A percentile compares a stretch with the other conserved stretches of the same genome.
These are phyloP conservation scores for Apostichopus leukothele DNA, from an alignment of 53 echinoderm and acorn worm species.

Conservation along the genomic window DNA sequence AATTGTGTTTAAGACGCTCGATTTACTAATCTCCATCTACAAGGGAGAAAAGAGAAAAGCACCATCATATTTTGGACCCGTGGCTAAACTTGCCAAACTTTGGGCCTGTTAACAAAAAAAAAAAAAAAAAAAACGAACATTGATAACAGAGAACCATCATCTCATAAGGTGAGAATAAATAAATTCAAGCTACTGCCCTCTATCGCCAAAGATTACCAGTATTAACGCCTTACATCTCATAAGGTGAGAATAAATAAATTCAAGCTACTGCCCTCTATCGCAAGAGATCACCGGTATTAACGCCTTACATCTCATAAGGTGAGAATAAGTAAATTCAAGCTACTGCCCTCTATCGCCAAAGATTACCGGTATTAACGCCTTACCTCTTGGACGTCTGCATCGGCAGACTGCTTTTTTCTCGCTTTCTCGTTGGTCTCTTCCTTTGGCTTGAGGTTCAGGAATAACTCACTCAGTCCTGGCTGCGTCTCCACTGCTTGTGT, in stretches of 20 bases:
- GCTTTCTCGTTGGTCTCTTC: background rate
- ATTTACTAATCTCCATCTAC: constrained; percentile 73
- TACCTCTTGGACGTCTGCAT: constrained; percentile 22
- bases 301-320: background rate
- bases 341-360: no score
- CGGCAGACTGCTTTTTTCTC: constrained; percentile 23
- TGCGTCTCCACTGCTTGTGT: constrained; percentile 93
- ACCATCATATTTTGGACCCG: background rate
- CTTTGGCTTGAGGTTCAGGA: constrained; percentile 75
- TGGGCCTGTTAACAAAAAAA: no score
- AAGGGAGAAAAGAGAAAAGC: background rate
- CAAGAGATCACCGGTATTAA: background rate
- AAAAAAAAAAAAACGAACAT: no score
- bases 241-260: no score
- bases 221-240: background rate
- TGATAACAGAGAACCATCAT: background rate
- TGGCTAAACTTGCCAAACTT: no score
- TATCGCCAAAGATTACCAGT: background rate
- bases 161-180: no score
- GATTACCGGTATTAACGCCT: background rate
- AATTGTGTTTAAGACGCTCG: constrained; percentile 83
- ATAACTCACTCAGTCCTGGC: constrained; percentile 90
- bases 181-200: no score
- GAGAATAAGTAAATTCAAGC: no score
- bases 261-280: no score